Evolutionary conservation across 2,113 vertebrate genomes (phyloP).

Genomic region (Ornithorhynchus anatinus): DNA sequence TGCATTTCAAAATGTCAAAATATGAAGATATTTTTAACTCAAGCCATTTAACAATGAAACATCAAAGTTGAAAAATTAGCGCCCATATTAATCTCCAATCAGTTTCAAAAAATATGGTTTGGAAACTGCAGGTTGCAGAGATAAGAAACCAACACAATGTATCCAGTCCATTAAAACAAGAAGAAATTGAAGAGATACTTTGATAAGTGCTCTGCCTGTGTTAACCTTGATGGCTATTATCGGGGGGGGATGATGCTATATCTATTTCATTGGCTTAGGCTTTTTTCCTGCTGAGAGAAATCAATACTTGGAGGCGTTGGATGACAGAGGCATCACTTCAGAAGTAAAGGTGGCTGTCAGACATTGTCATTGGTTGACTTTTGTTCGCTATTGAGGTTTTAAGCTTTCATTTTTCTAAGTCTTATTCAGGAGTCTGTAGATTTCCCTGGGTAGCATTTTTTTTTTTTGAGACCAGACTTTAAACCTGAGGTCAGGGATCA

Average conservation of each 20-base stretch:
- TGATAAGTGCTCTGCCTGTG: conserved; percentile 93
- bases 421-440: conserved; percentile 76
- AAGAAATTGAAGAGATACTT: conserved; percentile 83
- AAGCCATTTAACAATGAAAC: conserved; percentile 14
- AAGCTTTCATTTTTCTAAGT: conserved; percentile 92
- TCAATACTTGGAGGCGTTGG: conserved; percentile 86
- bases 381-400: conserved; percentile 91
- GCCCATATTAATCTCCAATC: conserved; percentile 57
- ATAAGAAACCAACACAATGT: conserved; percentile 80
- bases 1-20: background rate
- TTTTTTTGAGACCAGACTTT: conserved; percentile 75
- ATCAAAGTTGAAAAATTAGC: conserved; percentile 43
- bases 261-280: conserved; percentile 85
- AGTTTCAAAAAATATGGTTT: conserved; percentile 64
- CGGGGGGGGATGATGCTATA: conserved; percentile 74
- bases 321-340: conserved; percentile 95
- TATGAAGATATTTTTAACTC: conserved; percentile 5
- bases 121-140: conserved; percentile 58
- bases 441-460: conserved; percentile 82
- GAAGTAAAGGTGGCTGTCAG: conserved; percentile 95
- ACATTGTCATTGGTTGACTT: conserved; percentile 93
- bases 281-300: conserved; percentile 86
- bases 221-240: conserved; percentile 95
- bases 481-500: conserved; percentile 81
- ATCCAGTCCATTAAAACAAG: conserved; percentile 87